Evolutionary conservation across 2,797 vertebrate genomes (phyloP).

Genomic region (Squalus acanthias): DNA sequence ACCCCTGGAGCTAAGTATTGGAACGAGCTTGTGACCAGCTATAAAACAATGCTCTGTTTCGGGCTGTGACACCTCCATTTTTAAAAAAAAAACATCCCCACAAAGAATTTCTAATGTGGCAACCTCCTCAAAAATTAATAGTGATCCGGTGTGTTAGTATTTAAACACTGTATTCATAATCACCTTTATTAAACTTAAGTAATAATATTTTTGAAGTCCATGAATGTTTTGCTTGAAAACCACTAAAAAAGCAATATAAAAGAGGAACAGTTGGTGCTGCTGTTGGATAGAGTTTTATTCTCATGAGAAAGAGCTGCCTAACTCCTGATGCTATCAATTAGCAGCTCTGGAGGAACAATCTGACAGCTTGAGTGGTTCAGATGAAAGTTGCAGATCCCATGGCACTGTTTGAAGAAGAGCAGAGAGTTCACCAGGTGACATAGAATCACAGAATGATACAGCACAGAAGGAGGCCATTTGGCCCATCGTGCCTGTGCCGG

Average conservation of each 20-base stretch:
- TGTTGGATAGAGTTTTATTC: not conserved
- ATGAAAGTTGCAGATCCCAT: not conserved
- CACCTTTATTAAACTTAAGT: not conserved
- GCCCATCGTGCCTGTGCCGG: too few species aligned
- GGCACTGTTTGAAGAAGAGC: not conserved
- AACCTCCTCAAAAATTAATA: not conserved
- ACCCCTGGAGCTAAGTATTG: not conserved
- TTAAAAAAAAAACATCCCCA: not conserved
- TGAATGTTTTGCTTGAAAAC: not conserved
- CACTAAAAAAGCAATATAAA: not conserved
- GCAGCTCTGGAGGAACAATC: not conserved
- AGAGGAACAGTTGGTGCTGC: not conserved
- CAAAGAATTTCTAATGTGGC: not conserved
- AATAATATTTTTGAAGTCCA: not conserved
- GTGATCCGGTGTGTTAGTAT: not conserved
- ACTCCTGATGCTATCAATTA: not conserved
- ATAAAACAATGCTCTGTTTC: not conserved
- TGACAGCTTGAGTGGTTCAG: not conserved
- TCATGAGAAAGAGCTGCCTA: not conserved
- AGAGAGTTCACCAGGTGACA: not conserved
- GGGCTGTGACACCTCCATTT: not conserved
- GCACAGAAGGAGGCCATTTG: too few species aligned
- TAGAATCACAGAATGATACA: too few species aligned
- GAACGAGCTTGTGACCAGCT: not conserved
- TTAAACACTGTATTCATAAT: not conserved